Conservation (phyloP, 2,888 invertebrate species). For the Tachina fera region DNA sequence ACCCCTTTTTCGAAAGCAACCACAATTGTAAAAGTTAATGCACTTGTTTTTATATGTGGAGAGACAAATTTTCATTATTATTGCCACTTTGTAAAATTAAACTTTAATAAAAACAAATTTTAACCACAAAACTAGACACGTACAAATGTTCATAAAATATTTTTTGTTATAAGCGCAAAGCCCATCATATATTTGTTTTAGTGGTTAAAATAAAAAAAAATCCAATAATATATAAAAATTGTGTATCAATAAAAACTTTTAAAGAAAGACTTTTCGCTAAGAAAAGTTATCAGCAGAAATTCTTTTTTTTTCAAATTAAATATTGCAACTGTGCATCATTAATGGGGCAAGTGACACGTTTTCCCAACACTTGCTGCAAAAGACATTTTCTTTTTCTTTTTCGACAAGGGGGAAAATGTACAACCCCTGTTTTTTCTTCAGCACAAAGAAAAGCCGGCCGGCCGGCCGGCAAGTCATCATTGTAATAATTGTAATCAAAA, state of each 20-base stretch:
- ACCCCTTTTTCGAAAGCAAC: constrained; percentile 44
- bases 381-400: background rate
- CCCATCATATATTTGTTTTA: constrained; percentile 23
- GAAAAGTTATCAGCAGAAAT: background rate
- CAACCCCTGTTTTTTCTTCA: constrained; percentile 65
- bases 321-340: constrained; percentile 67
- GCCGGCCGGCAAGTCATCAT: constrained; percentile 58
- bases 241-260: constrained; percentile 45
- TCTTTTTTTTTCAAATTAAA: background rate
- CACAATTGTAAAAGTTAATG: constrained; percentile 16
- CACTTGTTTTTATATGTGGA: background rate
- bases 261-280: background rate
- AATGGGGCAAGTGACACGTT: constrained; percentile 51
- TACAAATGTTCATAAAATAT: constrained; percentile 55
- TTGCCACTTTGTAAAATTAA: constrained; percentile 71
- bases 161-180: constrained; percentile 25
- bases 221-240: constrained; percentile 71
- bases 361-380: constrained; percentile 61
- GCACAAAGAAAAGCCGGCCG: background rate
- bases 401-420: constrained; percentile 1
- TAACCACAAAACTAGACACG: constrained; percentile 60
- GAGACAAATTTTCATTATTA: constrained; percentile 58
- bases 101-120: constrained; percentile 62
- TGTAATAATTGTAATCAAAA: constrained; percentile 81
- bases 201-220: constrained; percentile 56